phyloP scores from a whole-genome alignment of 1,140 invertebrate species.

The Euura lappo region DNA sequence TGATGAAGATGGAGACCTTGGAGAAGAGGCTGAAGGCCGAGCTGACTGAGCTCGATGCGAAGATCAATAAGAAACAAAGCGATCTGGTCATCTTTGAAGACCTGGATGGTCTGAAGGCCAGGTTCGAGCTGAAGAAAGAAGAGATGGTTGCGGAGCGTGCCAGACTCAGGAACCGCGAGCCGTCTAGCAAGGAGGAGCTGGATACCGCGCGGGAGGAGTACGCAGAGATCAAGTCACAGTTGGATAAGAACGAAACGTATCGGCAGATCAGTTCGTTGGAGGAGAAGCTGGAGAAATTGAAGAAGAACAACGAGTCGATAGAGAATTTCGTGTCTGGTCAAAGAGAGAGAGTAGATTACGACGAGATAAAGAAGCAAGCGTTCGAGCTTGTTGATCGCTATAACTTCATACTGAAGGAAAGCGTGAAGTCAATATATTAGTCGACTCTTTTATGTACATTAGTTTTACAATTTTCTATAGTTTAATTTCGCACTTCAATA shows the following conservation, averaged over 20 bases:
- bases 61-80: slow-evolving; percentile 33
- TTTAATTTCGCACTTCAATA: neutral
- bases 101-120: slow-evolving; percentile 36
- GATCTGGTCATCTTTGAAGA: slow-evolving; percentile 42
- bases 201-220: slow-evolving; percentile 35
- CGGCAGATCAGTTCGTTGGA: slow-evolving; percentile 47
- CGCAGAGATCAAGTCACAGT: slow-evolving; percentile 38
- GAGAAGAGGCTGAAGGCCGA: slow-evolving; percentile 47
- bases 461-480: neutral
- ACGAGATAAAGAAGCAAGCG: slow-evolving; percentile 31
- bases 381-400: slow-evolving; percentile 34
- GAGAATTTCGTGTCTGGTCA: slow-evolving; percentile 38
- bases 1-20: slow-evolving; percentile 47
- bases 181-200: slow-evolving; percentile 34
- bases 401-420: slow-evolving; percentile 37
- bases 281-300: slow-evolving; percentile 44
- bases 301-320: slow-evolving; percentile 38
- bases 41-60: slow-evolving; percentile 37
- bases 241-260: slow-evolving; percentile 52
- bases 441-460: neutral
- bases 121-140: slow-evolving; percentile 38
- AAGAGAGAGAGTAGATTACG: slow-evolving; percentile 39
- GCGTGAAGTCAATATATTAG: slow-evolving; percentile 39
- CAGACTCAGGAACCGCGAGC: slow-evolving; percentile 35
- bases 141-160: slow-evolving; percentile 37